Percentiles rank a stretch among this genome's conserved stretches.
These are phyloP conservation scores for Bovichtus variegatus DNA, from an alignment of 2,797 vertebrate species.

Conservation along the genomic window DNA sequence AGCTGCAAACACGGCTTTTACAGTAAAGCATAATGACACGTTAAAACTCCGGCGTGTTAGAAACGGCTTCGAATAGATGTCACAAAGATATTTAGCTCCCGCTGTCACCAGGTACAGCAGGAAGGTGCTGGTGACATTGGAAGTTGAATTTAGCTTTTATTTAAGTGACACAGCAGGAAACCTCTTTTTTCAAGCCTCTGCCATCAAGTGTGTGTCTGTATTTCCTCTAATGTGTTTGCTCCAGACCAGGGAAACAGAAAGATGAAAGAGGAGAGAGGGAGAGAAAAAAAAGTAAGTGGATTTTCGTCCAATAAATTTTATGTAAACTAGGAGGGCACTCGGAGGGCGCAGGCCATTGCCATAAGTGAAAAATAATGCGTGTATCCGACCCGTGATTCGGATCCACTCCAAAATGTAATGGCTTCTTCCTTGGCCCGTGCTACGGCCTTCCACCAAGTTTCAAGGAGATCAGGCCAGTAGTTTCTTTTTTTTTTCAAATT, in stretches of 20 bases:
- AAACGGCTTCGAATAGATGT: constrained; percentile 1
- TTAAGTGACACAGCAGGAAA: background rate
- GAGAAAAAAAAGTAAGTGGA: background rate
- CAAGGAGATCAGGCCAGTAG: too few species aligned
- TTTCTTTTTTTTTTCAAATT: too few species aligned
- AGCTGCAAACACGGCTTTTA: background rate
- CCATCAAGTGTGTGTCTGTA: background rate
- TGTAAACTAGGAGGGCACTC: too few species aligned
- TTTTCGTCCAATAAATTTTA: background rate
- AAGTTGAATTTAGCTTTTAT: constrained; percentile 11
- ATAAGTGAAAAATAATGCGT: too few species aligned
- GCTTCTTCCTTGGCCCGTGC: too few species aligned
- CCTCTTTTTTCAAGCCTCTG: constrained; percentile 22
- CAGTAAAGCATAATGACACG: background rate
- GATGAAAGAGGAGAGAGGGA: constrained; percentile 1
- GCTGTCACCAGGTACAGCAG: background rate
- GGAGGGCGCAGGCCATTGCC: too few species aligned
- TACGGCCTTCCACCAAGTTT: too few species aligned
- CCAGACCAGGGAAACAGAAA: background rate
- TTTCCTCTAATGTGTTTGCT: constrained; percentile 29
- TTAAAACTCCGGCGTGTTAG: background rate
- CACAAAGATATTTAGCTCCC: background rate
- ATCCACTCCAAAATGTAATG: too few species aligned
- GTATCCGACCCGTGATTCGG: too few species aligned
- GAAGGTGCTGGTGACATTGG: background rate